Evolutionary conservation across 2,888 invertebrate species (phyloP).

Genomic region (Acheta domesticus): DNA sequence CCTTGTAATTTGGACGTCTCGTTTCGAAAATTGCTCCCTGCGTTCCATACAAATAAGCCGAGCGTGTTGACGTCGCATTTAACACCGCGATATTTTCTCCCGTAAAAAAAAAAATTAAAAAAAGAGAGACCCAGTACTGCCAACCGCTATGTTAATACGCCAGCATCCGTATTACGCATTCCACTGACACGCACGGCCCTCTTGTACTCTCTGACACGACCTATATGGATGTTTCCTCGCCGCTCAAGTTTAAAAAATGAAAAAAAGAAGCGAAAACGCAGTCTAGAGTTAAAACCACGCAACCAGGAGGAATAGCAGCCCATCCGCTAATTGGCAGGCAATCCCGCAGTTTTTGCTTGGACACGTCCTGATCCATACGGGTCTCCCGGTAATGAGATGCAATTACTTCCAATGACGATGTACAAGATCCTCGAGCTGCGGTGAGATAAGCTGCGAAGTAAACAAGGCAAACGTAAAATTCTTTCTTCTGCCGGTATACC

Average conservation of each 20-base stretch:
- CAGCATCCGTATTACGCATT: background rate
- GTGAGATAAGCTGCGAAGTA: background rate
- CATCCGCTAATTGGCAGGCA: no score
- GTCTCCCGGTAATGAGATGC: background rate
- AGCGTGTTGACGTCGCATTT: background rate
- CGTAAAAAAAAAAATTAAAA: background rate
- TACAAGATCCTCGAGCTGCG: background rate
- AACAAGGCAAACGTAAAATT: background rate
- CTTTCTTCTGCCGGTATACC: background rate
- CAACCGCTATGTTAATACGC: conserved; percentile 7
- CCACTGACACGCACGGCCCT: background rate
- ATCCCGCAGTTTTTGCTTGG: no score
- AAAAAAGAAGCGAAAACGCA: no score
- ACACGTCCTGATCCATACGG: no score
- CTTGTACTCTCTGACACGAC: no score
- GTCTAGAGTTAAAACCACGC: no score
- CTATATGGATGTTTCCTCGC: no score
- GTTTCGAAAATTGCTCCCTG: no score
- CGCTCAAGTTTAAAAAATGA: no score
- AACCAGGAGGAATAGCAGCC: no score
- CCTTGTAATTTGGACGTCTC: no score
- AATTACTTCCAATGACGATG: conserved; percentile 1
- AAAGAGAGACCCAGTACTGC: background rate
- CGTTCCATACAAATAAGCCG: background rate
- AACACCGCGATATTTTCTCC: background rate